Evolutionary conservation across 2,888 invertebrate species (phyloP), one percentile per base, ranked within the genome.

Genomic region (Andrena dorsata): DNA sequence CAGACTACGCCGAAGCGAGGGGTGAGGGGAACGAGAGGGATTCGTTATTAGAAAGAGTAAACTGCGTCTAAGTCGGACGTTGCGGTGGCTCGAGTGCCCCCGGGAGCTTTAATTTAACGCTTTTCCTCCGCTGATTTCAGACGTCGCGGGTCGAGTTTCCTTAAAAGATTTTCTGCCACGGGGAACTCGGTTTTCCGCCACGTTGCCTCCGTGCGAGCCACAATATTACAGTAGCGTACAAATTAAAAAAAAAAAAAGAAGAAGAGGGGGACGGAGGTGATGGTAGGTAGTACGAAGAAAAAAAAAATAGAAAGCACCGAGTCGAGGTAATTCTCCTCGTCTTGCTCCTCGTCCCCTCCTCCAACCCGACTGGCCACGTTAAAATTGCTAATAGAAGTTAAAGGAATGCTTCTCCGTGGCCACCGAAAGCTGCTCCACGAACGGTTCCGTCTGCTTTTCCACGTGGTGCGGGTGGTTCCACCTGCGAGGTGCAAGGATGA

Each of bases 151-250:
- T 82, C 74, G 80, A 68, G 80, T 83, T 84, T 84, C 80, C 85
- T 88, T 87, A 84, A 86, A 84, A 87, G 86, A 86, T 88, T 86
- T 86, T 86, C 81, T 76, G 73, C 85, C 74, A 80, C 26, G 78
- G 65, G 80, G 68, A 84, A 75, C 84, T 69, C 74, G 83, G 76
- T 86, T 79, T 86, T 86, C 77, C 84, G 78, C 69, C 66, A 76
- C 60, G 80, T 47, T 81, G 75, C 78, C 76, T 77, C 73, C 75
- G 75, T 78, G 56, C 75, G 84, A 74, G 70, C 64, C 82, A 83
- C 85, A 72, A 82, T 88, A 81, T 88, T 86, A 81, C 76, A 71
- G 77, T 69, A 73, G 76, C 79, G 84, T 76, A 84, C 79, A 80
- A 88, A 87, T 87, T 83, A 88, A 84, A 86, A 83, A 78, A 71